Percentiles rank a stretch among this genome's conserved stretches.
phyloP scores from a whole-genome alignment of 2,888 invertebrate species.

The Epirrhoe alternata region DNA sequence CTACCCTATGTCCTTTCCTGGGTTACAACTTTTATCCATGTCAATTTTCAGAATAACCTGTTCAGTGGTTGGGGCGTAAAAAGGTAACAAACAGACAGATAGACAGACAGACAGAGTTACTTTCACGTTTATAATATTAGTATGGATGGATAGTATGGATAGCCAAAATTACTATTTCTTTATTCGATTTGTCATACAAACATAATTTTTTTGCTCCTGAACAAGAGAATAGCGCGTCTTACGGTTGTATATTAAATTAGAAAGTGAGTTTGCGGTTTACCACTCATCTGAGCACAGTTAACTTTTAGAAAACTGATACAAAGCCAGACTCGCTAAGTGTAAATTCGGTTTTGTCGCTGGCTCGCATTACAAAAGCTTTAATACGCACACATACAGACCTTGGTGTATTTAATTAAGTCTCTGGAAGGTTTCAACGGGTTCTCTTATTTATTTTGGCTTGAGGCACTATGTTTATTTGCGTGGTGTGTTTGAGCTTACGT shows the following conservation, averaged over 20 bases:
- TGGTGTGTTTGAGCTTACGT: slow-evolving; percentile 54
- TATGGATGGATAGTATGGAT: too few relatives aligned
- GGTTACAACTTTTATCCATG: too few relatives aligned
- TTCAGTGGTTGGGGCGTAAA: too few relatives aligned
- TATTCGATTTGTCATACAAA: too few relatives aligned
- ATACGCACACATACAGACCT: slow-evolving; percentile 41
- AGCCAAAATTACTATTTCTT: too few relatives aligned
- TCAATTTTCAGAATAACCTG: too few relatives aligned
- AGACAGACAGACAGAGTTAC: too few relatives aligned
- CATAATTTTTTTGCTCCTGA: background rate
- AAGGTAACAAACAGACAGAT: too few relatives aligned
- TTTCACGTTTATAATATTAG: too few relatives aligned
- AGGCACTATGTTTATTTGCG: slow-evolving; percentile 55
- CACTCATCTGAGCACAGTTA: background rate
- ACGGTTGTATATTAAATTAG: background rate
- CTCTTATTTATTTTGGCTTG: slow-evolving; percentile 58
- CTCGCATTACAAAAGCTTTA: slow-evolving; percentile 31
- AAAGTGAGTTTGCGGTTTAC: slow-evolving; percentile 3
- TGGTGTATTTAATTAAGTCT: slow-evolving; percentile 59
- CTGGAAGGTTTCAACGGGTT: slow-evolving; percentile 49
- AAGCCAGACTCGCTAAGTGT: slow-evolving; percentile 16
- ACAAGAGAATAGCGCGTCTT: background rate
- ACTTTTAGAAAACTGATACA: slow-evolving; percentile 17
- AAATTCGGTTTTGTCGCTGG: slow-evolving; percentile 26
- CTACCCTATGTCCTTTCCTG: too few relatives aligned